A percentile compares a stretch with the other conserved stretches of the same genome.
These are phyloP conservation scores for Alligator mississippiensis DNA, from an alignment of 2,113 vertebrate species.

Conservation along the genomic window DNA sequence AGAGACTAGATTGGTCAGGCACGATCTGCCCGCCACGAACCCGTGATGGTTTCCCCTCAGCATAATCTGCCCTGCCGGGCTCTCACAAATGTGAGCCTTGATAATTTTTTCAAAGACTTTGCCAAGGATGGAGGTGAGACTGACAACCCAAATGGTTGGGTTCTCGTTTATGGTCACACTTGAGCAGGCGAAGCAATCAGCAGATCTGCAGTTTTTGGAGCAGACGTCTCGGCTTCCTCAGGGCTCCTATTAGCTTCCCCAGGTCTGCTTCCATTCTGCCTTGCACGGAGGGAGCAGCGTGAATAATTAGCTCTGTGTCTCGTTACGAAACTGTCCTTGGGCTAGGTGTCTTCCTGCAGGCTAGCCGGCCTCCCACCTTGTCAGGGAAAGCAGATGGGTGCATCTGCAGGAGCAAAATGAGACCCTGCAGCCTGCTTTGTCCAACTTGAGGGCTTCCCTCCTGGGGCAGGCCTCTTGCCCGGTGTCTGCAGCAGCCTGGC, in stretches of 20 bases:
- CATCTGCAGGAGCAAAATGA: rapidly evolving
- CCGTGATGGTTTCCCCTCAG: no score
- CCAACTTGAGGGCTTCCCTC: not conserved
- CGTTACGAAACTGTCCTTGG: not conserved
- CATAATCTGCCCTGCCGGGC: no score
- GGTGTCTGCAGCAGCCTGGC: rapidly evolving
- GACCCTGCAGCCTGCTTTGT: not conserved
- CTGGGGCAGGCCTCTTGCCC: rapidly evolving
- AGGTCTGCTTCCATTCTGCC: rapidly evolving
- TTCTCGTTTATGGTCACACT: slow-evolving; percentile 39
- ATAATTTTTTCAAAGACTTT: no score
- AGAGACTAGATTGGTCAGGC: no score
- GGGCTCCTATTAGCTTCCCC: not conserved
- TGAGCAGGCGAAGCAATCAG: slow-evolving; percentile 12
- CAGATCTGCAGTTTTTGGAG: not conserved
- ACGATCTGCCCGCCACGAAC: no score
- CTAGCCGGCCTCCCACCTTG: rapidly evolving
- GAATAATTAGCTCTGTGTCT: rapidly evolving
- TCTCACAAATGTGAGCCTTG: no score
- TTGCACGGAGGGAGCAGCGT: rapidly evolving
- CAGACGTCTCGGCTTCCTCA: slow-evolving; percentile 1
- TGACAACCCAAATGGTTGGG: no score
- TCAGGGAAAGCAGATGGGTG: not conserved
- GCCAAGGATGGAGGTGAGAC: no score
- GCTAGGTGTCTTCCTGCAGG: not conserved